Percentiles rank a stretch among this genome's conserved stretches.
Evolutionary conservation across 2,797 vertebrate genomes (phyloP).

Genomic region (Argyrosomus regius): DNA sequence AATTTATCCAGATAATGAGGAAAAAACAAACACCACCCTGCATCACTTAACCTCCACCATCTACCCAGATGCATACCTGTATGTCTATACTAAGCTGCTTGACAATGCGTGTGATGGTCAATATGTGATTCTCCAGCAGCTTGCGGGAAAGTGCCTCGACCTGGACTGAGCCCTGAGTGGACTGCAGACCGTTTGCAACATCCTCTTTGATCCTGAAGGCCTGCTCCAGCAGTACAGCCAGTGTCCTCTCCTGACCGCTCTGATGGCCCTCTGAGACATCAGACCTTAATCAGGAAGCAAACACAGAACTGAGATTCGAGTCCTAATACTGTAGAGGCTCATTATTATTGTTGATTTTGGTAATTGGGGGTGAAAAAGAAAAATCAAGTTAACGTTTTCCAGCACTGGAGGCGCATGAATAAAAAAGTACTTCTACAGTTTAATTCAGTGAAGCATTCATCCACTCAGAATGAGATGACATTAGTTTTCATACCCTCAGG

Average conservation of each 20-base stretch:
- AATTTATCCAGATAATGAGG: background rate
- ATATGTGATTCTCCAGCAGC: conserved; percentile 88
- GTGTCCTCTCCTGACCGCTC: conserved; percentile 81
- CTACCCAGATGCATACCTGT: conserved; percentile 77
- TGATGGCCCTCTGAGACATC: conserved; percentile 75
- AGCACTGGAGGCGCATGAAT: background rate
- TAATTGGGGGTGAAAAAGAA: background rate
- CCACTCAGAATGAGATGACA: conserved; percentile 11
- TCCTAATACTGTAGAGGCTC: background rate
- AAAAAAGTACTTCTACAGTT: background rate
- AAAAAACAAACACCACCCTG: too few relatives aligned
- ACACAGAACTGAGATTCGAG: conserved; percentile 1
- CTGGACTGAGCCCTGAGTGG: conserved; percentile 75
- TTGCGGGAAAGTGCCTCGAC: conserved; percentile 78
- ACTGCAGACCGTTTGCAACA: conserved; percentile 77
- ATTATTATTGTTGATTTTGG: background rate
- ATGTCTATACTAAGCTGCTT: conserved; percentile 88
- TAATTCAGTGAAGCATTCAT: conserved; percentile 26
- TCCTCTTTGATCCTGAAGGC: conserved; percentile 88
- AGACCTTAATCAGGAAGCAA: conserved; percentile 57
- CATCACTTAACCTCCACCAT: background rate
- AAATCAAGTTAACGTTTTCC: background rate
- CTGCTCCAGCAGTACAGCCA: conserved; percentile 85
- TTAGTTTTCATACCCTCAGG: conserved; percentile 52
- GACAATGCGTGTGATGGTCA: conserved; percentile 86